Conservation (phyloP, 1,140 invertebrate genomes). For the Euglossa dilemma region DNA sequence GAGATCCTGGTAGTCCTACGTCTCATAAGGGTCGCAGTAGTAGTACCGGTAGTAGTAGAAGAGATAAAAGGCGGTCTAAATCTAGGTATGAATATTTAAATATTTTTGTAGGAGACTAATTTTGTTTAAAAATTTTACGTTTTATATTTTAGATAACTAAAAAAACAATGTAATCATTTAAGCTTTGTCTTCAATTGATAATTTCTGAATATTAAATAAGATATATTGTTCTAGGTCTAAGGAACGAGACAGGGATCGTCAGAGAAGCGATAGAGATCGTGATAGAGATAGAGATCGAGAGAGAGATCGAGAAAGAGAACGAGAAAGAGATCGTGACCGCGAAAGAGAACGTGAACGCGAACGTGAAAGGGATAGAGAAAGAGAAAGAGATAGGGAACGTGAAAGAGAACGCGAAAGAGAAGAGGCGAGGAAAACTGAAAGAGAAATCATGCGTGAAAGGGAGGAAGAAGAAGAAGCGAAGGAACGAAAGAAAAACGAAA, state of each 20-base stretch:
- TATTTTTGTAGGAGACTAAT: background rate
- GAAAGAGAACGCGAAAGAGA: conserved; percentile 79
- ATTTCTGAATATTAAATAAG: background rate
- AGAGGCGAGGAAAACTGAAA: conserved; percentile 84
- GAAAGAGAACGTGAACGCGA: conserved; percentile 74
- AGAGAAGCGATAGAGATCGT: conserved; percentile 80
- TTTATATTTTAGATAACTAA: background rate
- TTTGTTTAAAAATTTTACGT: background rate
- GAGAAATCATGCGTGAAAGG: conserved; percentile 88
- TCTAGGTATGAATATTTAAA: conserved; percentile 77
- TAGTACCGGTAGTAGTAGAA: conserved; percentile 75
- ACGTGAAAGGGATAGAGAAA: conserved; percentile 75
- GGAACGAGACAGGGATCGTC: conserved; percentile 81
- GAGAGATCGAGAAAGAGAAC: conserved; percentile 71
- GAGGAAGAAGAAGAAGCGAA: conserved; percentile 95
- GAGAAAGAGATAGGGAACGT: conserved; percentile 73
- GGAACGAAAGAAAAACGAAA: conserved; percentile 94
- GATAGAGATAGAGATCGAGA: conserved; percentile 80
- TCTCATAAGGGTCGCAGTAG: conserved; percentile 76
- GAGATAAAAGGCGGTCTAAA: conserved; percentile 81
- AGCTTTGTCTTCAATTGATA: background rate
- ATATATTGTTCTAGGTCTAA: conserved; percentile 54
- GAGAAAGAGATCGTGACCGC: conserved; percentile 73
- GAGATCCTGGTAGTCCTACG: conserved; percentile 79
- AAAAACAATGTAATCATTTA: background rate